Base-by-base conservation (phyloP, 2,888 invertebrate species). In the Caenorhabditis angaria region DNA sequence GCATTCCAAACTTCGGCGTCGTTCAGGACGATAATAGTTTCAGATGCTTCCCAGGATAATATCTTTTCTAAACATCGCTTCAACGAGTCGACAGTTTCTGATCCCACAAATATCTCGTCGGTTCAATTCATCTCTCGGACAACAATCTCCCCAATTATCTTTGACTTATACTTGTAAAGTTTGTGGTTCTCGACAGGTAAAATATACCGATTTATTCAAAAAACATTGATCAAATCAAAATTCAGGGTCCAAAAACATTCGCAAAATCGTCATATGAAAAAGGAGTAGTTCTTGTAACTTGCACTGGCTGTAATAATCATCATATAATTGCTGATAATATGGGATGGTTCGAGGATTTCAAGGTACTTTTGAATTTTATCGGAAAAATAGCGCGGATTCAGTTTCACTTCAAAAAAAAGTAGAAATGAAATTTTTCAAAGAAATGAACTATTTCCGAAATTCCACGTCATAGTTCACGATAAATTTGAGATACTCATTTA, bases 251-350 rank as follows among this genome's bases (percentile, higher is more conserved):
- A 14, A 85, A 86, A 60, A 70, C 80, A 24, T 85, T 86, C 63
- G 76, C 86, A 5, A 81, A 82, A 48, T 72, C 66, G 1, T 82
- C 86, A 2, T 86, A 86, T 73, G 82, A 84, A 25, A 67, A 81
- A 22, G 86, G 97, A 18, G 93, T 97, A 14, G 94, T 97, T 0
- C 94, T 97, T 78, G 93, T 96, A 0, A 92, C 91, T 62, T 97
- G 97, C 88, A 91, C 92, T 62, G 93, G 93, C 0, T 97, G 97
- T 87, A 89, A 91, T 55, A 95, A 94, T 87, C 92, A 93, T 88
- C 97, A 97, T 89, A 90, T 97, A 27, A 96, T 97, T 78, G 97
- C 97, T 0, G 97, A 97, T 88, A 95, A 97, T 89, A 90, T 97
- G 1, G 93, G 93, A 76, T 97, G 97, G 97, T 97, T 97, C 88